Evolutionary conservation across 2,113 vertebrate species (phyloP).

Genomic region (Hemiprocne comata): DNA sequence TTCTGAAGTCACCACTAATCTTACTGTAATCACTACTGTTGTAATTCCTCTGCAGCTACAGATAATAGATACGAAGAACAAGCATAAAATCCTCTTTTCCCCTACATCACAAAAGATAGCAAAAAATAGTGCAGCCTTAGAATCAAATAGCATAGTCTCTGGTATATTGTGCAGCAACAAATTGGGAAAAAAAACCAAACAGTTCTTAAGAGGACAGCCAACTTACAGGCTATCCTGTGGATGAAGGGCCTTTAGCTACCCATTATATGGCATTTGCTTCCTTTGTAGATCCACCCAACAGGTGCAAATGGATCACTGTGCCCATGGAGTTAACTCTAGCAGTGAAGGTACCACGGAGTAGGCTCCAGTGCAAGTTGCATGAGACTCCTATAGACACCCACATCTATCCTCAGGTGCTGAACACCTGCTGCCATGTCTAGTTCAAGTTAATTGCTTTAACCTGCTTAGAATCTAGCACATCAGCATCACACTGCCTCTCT

Average conservation of each 20-base stretch:
- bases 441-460: neutral
- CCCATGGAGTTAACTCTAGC: neutral
- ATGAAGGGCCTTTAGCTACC: neutral
- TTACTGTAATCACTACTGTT: neutral
- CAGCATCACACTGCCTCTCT: neutral
- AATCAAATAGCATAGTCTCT: neutral
- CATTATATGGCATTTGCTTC: neutral
- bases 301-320: neutral
- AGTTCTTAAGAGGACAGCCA: neutral
- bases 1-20: neutral
- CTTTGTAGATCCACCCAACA: neutral
- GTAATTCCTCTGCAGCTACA: neutral
- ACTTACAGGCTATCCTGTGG: neutral
- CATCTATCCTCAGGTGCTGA: neutral
- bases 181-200: neutral
- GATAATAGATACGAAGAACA: neutral
- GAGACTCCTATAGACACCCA: neutral
- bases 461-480: neutral
- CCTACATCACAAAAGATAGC: neutral
- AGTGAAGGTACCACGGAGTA: neutral
- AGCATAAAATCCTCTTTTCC: neutral
- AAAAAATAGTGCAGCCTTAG: neutral
- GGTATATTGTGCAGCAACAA: neutral
- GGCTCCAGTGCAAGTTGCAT: neutral
- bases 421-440: neutral